Evolutionary conservation across 2,888 invertebrate species (phyloP), one percentile per base, ranked within the genome.

Genomic region (Microplitis manilae): DNA sequence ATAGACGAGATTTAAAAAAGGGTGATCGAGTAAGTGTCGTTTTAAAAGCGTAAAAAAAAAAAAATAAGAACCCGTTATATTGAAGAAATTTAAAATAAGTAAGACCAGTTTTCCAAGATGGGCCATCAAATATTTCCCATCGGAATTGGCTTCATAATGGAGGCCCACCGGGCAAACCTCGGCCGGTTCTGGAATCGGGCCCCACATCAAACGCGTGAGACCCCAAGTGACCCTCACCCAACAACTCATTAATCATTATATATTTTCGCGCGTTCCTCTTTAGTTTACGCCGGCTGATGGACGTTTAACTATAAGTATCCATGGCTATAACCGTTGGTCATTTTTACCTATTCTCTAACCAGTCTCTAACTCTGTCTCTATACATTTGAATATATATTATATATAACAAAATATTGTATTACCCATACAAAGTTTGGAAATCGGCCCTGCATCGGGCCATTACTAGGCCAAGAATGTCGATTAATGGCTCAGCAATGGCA

Each of bases 161-260:
- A 69, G 69, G 30, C 73, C 62, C 61, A 72, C 71, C 50, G 61
- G 75, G 61, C 67, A 68, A 39, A 61, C 75, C 72, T 76, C 38
- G 85, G 84, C 85, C 84, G 84, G 84, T 84, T 85, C 83, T 81
- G 83, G 84, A 84, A 85, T 81, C 84, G 83, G 85, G 81, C 84
- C 85, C 83, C 82, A 82, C 69, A 81, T 77, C 77, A 73, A 70
- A 76, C 70, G 75, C 70, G 73, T 77, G 70, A 76, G 74, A 72
- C 72, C 64, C 70, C 73, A 69, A 69, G 20, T 73, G 77, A 69
- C 76, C 75, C 74, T 79, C 62, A 75, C 71, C 77, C 77, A 65
- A 70, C 50, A 70, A 59, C 77, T 77, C 77, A 75, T 77, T 77
- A 77, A 77, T 77, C 77, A 77, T 74, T 68, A 72, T 73, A 77